A percentile compares a stretch with the other conserved stretches of the same genome.
phyloP scores from a whole-genome alignment of 1,140 invertebrate genomes.

The Apis florea region DNA sequence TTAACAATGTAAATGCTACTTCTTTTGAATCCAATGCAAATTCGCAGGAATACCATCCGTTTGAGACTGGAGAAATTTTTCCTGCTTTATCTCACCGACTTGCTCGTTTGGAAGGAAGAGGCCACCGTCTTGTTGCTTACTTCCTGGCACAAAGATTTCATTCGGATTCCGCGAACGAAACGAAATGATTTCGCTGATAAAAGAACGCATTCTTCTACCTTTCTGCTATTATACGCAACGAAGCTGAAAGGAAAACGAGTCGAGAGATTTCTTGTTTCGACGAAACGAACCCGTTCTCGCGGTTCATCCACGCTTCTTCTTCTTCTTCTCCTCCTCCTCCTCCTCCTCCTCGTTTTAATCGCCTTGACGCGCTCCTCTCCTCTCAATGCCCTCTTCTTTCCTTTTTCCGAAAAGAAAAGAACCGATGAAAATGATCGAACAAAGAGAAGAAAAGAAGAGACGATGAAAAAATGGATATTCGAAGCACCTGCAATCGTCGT shows the following conservation, averaged over 20 bases:
- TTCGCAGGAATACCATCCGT: too few relatives aligned
- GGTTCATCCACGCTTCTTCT: neutral
- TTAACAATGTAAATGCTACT: neutral
- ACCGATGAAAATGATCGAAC: neutral
- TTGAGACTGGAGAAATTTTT: too few relatives aligned
- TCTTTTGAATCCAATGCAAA: too few relatives aligned
- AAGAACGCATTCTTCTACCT: neutral
- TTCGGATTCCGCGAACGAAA: neutral
- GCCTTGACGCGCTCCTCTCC: neutral
- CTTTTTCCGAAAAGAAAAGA: neutral
- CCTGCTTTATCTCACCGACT: too few relatives aligned
- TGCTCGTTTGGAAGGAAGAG: too few relatives aligned
- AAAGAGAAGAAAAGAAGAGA: neutral
- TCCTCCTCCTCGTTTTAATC: neutral
- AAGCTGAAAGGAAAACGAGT: too few relatives aligned
- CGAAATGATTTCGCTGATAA: neutral
- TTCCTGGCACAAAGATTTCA: neutral
- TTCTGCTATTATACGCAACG: neutral
- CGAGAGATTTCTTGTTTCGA: neutral
- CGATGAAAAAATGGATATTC: slow-evolving; percentile 13
- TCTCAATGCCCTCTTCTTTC: neutral
- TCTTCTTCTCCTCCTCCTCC: too few relatives aligned
- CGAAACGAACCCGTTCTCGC: neutral
- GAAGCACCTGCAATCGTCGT: slow-evolving; percentile 34
- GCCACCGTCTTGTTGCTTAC: neutral